Percentiles rank a stretch among this genome's conserved stretches.
These are phyloP conservation scores for Centropus unirufus DNA, from an alignment of 2,113 vertebrate species.

Conservation along the genomic window DNA sequence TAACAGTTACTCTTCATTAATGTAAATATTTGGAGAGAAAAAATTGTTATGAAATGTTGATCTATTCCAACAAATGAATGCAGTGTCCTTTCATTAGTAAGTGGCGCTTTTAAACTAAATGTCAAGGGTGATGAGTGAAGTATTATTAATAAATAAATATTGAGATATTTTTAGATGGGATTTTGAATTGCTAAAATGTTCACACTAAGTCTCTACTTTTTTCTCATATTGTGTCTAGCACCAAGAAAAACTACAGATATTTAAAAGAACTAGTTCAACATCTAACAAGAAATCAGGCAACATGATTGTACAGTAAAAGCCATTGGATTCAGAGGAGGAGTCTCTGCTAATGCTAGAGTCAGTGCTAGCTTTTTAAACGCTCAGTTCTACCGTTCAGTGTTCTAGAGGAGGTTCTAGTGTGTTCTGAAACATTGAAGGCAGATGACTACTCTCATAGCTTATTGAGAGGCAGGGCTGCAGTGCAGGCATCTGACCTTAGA, in stretches of 20 bases:
- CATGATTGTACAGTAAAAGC: background rate
- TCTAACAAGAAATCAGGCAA: background rate
- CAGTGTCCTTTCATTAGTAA: slow-evolving; percentile 34
- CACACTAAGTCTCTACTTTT: background rate
- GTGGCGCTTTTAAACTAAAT: slow-evolving; percentile 7
- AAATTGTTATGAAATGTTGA: slow-evolving; percentile 48
- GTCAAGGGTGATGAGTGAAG: slow-evolving; percentile 10
- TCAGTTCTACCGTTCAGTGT: background rate
- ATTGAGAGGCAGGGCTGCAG: background rate
- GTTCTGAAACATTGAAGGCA: background rate
- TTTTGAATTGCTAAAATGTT: background rate
- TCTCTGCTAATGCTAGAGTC: background rate
- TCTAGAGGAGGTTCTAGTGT: background rate
- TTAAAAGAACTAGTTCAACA: background rate
- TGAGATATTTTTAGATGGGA: background rate
- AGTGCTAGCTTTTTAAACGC: background rate
- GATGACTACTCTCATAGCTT: background rate
- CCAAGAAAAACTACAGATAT: background rate
- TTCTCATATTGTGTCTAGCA: background rate
- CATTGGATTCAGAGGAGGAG: background rate
- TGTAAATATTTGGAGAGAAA: slow-evolving; percentile 70
- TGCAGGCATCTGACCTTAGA: background rate
- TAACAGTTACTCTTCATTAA: slow-evolving; percentile 42
- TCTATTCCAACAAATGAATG: slow-evolving; percentile 46
- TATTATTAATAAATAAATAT: background rate